phyloP scores from a whole-genome alignment of 2,113 vertebrate genomes.

The Myotis yumanensis region DNA sequence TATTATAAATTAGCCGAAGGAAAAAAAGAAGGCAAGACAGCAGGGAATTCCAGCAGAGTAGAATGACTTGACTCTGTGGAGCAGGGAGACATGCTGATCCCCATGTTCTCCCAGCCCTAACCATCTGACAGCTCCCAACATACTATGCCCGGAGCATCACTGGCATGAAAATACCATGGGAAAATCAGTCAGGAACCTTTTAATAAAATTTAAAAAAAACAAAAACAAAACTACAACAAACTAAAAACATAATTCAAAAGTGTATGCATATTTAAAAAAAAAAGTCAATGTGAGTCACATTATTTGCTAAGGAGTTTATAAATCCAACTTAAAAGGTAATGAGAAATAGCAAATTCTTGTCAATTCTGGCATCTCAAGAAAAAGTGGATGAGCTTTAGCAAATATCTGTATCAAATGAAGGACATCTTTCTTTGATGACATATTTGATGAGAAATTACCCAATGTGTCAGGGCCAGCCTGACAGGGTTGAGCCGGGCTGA shows the following conservation, averaged over 20 bases:
- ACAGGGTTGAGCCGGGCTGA: no score
- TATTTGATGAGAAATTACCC: not conserved
- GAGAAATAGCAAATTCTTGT: not conserved
- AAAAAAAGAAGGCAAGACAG: not conserved
- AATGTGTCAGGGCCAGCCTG: not conserved
- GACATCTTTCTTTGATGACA: not conserved
- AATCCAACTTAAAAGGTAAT: not conserved
- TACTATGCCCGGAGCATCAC: not conserved
- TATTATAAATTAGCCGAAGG: not conserved
- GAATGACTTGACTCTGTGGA: accelerated
- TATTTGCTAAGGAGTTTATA: not conserved
- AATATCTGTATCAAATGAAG: not conserved
- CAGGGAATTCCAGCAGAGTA: not conserved
- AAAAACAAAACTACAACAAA: not conserved
- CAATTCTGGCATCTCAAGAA: not conserved
- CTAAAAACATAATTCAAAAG: not conserved
- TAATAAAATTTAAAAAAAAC: not conserved
- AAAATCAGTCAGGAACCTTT: not conserved
- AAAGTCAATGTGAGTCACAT: not conserved
- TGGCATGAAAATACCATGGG: not conserved
- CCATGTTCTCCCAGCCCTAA: not conserved
- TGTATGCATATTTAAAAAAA: not conserved
- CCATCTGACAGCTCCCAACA: no score
- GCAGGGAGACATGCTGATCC: not conserved
- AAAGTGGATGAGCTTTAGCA: not conserved